Evolutionary conservation across 2,113 vertebrate genomes (phyloP).

Genomic region (Hypocryptadius cinnamomeus): DNA sequence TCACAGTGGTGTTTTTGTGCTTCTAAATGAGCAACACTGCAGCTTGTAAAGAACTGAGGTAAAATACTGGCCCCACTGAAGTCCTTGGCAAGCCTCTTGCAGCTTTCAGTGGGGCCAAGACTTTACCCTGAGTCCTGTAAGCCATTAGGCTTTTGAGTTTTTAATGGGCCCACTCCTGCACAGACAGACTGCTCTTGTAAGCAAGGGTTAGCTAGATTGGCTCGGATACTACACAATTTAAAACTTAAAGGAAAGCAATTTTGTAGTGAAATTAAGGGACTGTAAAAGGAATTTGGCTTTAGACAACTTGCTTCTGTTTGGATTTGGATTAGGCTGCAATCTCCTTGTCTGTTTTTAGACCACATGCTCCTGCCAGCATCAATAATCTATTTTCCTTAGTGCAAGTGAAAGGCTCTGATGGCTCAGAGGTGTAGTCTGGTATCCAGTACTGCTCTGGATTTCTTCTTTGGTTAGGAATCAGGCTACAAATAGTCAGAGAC

Average conservation of each 20-base stretch:
- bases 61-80: constrained; percentile 31
- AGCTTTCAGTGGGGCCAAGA: constrained; percentile 24
- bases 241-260: constrained; percentile 43
- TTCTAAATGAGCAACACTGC: background rate
- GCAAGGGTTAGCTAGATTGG: constrained; percentile 42
- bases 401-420: constrained; percentile 24
- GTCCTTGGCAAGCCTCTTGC: constrained; percentile 32
- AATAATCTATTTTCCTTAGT: constrained; percentile 55
- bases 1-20: constrained; percentile 8
- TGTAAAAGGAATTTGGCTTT: constrained; percentile 56
- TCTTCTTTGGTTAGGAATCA: constrained; percentile 31
- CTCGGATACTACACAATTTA: background rate
- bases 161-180: background rate
- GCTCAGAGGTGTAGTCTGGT: constrained; percentile 42
- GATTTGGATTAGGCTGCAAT: constrained; percentile 50
- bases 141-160: background rate
- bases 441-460: constrained; percentile 28
- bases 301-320: constrained; percentile 58
- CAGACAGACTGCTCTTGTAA: constrained; percentile 1
- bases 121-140: constrained; percentile 13
- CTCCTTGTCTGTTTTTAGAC: constrained; percentile 34
- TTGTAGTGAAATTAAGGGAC: constrained; percentile 49
- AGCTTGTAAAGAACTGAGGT: constrained; percentile 39
- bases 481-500: constrained; percentile 23
- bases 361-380: constrained; percentile 32